Percentiles rank a stretch among this genome's conserved stretches.
Conservation (phyloP, 2,797 vertebrate species). For the Semaprochilodus insignis region DNA sequence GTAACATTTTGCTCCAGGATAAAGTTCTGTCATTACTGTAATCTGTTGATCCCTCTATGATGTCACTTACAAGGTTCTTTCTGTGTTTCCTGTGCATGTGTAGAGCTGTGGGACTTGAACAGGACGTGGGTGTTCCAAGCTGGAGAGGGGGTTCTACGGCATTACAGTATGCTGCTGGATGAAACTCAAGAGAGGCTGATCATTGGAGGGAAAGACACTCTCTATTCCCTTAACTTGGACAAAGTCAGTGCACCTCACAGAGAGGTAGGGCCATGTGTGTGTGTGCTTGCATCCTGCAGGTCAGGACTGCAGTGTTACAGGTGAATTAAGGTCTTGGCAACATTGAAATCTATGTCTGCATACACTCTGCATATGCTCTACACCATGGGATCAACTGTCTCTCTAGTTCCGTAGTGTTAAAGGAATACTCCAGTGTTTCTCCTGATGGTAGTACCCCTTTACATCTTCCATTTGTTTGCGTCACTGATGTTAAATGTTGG, state of each 20-base stretch:
- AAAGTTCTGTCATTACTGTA: not conserved
- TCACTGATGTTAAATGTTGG: too few relatives aligned
- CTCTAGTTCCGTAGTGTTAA: too few relatives aligned
- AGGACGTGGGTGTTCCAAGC: slow-evolving; percentile 91
- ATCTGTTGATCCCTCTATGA: not conserved
- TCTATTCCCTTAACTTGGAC: slow-evolving; percentile 94
- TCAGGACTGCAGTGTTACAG: too few relatives aligned
- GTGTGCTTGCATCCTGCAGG: not conserved
- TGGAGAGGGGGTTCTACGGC: slow-evolving; percentile 84
- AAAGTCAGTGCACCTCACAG: slow-evolving; percentile 84
- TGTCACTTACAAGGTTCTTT: slow-evolving; percentile 18
- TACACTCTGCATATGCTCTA: too few relatives aligned
- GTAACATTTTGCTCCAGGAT: not conserved
- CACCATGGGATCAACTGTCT: not conserved
- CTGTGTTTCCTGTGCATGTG: slow-evolving; percentile 46
- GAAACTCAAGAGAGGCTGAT: slow-evolving; percentile 93
- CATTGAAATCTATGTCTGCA: too few relatives aligned
- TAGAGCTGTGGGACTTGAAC: slow-evolving; percentile 95
- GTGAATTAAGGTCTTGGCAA: too few relatives aligned
- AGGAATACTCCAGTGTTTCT: too few relatives aligned
- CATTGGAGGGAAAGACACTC: slow-evolving; percentile 89
- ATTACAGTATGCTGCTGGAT: slow-evolving; percentile 90
- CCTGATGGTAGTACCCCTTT: too few relatives aligned
- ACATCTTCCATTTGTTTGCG: too few relatives aligned
- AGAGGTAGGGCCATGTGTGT: slow-evolving; percentile 81